phyloP scores from a whole-genome alignment of 2,797 vertebrate genomes.

The Varecia variegata region DNA sequence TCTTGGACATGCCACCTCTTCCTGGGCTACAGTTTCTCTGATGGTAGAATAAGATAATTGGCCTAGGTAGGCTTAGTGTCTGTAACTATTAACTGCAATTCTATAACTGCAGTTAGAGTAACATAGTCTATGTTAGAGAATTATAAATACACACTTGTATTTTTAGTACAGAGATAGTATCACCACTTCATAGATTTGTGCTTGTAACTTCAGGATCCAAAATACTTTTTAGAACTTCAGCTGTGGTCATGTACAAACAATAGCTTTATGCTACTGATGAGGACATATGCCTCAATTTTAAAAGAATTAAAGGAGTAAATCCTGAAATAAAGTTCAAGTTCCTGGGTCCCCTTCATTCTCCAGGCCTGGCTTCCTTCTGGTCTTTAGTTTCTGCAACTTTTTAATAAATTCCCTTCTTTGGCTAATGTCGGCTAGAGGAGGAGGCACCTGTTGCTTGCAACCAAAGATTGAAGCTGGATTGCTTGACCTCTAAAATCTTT shows the following conservation, averaged over 20 bases:
- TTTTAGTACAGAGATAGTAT: background rate
- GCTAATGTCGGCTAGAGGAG: background rate
- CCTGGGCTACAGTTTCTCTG: background rate
- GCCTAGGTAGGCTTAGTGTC: background rate
- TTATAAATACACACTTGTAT: background rate
- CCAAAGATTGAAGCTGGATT: background rate
- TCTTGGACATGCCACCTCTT: background rate
- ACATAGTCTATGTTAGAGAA: background rate
- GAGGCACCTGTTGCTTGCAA: background rate
- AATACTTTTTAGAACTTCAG: background rate
- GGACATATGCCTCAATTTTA: background rate
- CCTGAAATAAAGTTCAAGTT: background rate
- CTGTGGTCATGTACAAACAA: background rate
- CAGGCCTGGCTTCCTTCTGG: background rate
- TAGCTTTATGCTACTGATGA: background rate
- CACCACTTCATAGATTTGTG: background rate
- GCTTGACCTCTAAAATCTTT: background rate
- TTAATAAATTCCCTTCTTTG: slow-evolving; percentile 12
- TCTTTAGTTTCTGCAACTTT: background rate
- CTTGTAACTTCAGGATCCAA: slow-evolving; percentile 12
- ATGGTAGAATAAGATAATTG: background rate
- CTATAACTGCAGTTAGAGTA: background rate
- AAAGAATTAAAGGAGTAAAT: background rate
- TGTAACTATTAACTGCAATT: background rate
- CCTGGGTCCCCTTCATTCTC: background rate